Evolutionary conservation across 1,140 invertebrate genomes (phyloP).

Genomic region (Macrocentrus cingulum): DNA sequence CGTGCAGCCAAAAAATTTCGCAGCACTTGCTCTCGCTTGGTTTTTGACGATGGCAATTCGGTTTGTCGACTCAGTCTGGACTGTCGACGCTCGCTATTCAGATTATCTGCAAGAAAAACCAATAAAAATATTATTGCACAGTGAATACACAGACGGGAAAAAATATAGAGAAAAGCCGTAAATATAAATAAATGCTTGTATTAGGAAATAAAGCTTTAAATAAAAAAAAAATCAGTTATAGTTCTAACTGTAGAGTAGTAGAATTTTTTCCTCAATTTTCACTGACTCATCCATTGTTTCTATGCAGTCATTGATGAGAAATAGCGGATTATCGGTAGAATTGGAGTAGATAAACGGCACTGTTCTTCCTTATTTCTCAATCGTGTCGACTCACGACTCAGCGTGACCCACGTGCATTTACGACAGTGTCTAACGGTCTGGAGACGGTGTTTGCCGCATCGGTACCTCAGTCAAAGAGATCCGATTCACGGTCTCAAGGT

Average conservation of each 20-base stretch:
- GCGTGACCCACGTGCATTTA: constrained; percentile 24
- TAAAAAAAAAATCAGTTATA: too few species aligned
- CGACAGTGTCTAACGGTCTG: constrained; percentile 20
- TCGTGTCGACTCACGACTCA: constrained; percentile 19
- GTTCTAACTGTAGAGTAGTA: too few species aligned
- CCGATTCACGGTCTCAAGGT: constrained; percentile 27
- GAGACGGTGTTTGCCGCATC: not conserved
- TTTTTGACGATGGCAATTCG: constrained; percentile 40
- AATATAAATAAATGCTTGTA: too few species aligned
- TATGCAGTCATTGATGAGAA: too few species aligned
- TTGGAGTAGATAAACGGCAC: not conserved
- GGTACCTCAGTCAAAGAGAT: not conserved
- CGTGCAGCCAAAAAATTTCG: constrained; percentile 42
- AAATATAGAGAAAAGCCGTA: too few species aligned
- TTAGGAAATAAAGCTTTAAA: too few species aligned
- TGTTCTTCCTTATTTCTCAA: constrained; percentile 8
- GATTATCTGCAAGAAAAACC: constrained; percentile 25
- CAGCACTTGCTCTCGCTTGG: constrained; percentile 41
- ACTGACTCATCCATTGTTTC: too few species aligned
- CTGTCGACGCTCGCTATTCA: constrained; percentile 34
- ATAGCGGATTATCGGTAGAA: not conserved
- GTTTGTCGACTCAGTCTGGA: constrained; percentile 36
- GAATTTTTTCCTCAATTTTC: too few species aligned
- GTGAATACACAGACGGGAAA: too few species aligned
- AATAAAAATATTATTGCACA: constrained; percentile 17